Evolutionary conservation across 2,888 invertebrate genomes (phyloP), one percentile per base, ranked within the genome.

Genomic region (Nineta flava): DNA sequence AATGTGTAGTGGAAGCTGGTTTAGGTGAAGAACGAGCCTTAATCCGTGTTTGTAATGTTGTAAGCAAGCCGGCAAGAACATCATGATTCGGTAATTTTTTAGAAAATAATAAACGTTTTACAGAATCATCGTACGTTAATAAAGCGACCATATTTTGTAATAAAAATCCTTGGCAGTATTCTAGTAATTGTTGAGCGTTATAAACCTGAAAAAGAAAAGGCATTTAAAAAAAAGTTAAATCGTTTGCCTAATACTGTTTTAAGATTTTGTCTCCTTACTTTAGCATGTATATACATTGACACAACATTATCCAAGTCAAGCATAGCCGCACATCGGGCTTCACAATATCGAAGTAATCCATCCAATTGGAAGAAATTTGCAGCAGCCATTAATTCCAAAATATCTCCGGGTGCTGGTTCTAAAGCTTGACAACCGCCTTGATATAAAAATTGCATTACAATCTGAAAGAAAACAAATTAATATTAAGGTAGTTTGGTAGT

Each of bases 141-240:
- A 91, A 70, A n/a, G 90, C 87, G n/a, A 91, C 88, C 88, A 92
- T 87, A 62, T 92, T 91, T 68, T 92, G 91, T 44, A 92, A 74
- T 21, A 92, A 71, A 64, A 90, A 91, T 48, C 88, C 88, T 69
- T 91, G 91, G 62, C 91, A 91, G 65, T 87, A 91, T 66, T 91
- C 90, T 60, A 92, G 68, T 38, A 92, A 71, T 64, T 88, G 87
- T 34, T 80, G 77, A 26, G 91, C 91, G 60, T 86, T 88, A 62
- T 92, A 91, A 15, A 91, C 88, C 86, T 87, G 60, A 13, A 63
- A 62, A 32, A 55, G 51, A 49, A 52, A 26, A 26, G 6, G 35
- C 48, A 43, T 42, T 38, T 19, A 38, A 31, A 17, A 43, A 31
- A 40, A 40, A 41, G 47, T n/a, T n/a, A n/a, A n/a, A n/a, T n/a